Evolutionary conservation across 2,888 invertebrate genomes (phyloP), one percentile per base, ranked within the genome.

Genomic region (Cordilura impudica): DNA sequence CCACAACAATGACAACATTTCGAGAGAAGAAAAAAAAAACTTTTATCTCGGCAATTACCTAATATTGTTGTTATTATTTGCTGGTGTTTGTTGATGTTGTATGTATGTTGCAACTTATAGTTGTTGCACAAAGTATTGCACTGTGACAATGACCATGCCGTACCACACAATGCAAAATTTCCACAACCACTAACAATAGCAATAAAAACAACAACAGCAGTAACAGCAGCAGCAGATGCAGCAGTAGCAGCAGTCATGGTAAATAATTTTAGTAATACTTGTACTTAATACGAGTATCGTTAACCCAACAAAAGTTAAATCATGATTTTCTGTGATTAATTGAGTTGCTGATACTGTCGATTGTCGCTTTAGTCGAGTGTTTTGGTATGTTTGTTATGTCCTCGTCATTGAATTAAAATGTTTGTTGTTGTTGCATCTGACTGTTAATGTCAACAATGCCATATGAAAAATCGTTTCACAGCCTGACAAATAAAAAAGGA

Each of bases 61-160:
- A 29, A 54, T 56, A 56, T 14, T n/a, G 6, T 23, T 29, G 29
- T 19, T 51, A 21, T n/a, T n/a, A n/a, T n/a, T n/a, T n/a, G n/a
- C n/a, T n/a, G n/a, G n/a, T 70, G 47, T 54, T 31, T 16, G 16
- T 12, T 35, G 26, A 6, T 4, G 26, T 18, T 29, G 18, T 14
- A 60, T 58, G 3, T 6, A 18, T 67, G 53, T 39, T 65, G 70
- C 66, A 54, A 51, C 53, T 56, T 47, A 29, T 51, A 26, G n/a
- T 4, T 43, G 58, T 61, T 43, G 26, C 29, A 60, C 31, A 63
- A 61, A 67, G 14, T 49, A 69, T 56, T 73, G 69, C 72, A 78
- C 78, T 73, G 70, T 74, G 78, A 49, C 69, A 78, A 78, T 78
- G 78, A 78, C 78, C 73, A 69, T 78, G 72, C 63, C 29, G 71